phyloP scores from a whole-genome alignment of 1,140 invertebrate species.

The Drosophila pectinifera region DNA sequence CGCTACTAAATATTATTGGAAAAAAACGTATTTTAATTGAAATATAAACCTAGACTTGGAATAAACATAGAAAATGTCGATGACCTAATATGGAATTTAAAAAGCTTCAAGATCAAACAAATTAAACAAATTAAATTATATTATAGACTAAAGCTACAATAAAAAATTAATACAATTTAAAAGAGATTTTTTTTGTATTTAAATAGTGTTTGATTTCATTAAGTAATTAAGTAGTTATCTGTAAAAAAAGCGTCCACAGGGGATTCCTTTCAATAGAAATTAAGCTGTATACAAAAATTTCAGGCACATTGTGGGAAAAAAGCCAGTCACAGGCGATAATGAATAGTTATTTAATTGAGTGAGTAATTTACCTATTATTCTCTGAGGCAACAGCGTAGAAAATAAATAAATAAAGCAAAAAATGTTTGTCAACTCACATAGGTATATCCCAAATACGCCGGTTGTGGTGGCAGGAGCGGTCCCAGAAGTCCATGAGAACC shows the following conservation, averaged over 20 bases:
- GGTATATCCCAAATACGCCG: slow-evolving; percentile 59
- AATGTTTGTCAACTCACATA: slow-evolving; percentile 52
- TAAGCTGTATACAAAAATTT: background rate
- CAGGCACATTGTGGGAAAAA: background rate
- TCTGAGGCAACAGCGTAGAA: background rate
- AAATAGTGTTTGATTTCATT: slow-evolving; percentile 1
- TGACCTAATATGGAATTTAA: background rate
- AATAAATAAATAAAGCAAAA: background rate
- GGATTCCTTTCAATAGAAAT: background rate
- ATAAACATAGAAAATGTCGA: background rate
- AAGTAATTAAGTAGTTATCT: slow-evolving; percentile 5
- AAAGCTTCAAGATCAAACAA: slow-evolving; percentile 5
- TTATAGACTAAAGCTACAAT: background rate
- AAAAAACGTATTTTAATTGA: background rate
- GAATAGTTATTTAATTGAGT: background rate
- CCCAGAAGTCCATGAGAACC: slow-evolving; percentile 58
- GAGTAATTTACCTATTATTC: slow-evolving; percentile 7
- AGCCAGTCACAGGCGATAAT: slow-evolving; percentile 5
- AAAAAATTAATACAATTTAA: background rate
- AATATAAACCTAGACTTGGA: background rate
- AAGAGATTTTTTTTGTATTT: background rate
- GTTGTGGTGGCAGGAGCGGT: slow-evolving; percentile 58
- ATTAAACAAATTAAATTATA: background rate
- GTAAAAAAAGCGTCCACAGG: background rate
- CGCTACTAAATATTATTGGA: no score